These are phyloP conservation scores for Crocallis elinguaria DNA, from an alignment of 2,888 invertebrate species.

Conservation along the genomic window DNA sequence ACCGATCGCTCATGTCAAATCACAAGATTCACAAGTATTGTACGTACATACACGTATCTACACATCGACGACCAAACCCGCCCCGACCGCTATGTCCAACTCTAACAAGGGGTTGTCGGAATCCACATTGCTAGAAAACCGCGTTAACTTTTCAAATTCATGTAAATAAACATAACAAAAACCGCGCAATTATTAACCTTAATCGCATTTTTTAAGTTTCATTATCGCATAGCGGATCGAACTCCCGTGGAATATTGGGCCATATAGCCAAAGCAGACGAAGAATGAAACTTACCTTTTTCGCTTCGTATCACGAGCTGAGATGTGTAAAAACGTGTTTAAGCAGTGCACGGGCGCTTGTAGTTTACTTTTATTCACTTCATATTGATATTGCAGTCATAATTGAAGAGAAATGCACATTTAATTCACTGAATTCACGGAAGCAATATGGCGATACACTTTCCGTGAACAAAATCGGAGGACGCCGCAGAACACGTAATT, in stretches of 20 bases:
- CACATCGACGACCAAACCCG: constrained; percentile 69
- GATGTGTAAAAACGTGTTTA: constrained; percentile 63
- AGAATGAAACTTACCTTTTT: constrained; percentile 83
- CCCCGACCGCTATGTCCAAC: constrained; percentile 65
- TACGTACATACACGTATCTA: constrained; percentile 80
- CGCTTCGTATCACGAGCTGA: constrained; percentile 58
- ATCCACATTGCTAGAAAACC: constrained; percentile 74
- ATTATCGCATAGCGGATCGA: constrained; percentile 86
- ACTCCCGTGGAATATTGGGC: constrained; percentile 86
- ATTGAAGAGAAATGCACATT: constrained; percentile 79
- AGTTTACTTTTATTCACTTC: constrained; percentile 75
- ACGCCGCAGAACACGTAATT: constrained; percentile 83
- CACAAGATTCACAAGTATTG: too few relatives aligned
- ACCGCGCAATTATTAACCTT: constrained; percentile 86
- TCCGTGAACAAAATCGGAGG: constrained; percentile 84
- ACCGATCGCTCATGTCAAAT: constrained; percentile 77
- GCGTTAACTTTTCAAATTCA: constrained; percentile 84
- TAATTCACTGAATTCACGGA: constrained; percentile 82
- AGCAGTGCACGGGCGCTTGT: constrained; percentile 56
- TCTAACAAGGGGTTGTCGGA: constrained; percentile 37
- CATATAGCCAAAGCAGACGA: constrained; percentile 84
- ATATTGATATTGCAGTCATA: constrained; percentile 81
- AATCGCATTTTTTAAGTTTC: constrained; percentile 86
- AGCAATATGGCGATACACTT: constrained; percentile 85
- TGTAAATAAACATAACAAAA: constrained; percentile 86